These are phyloP conservation scores for Hoplodrina ambigua DNA, from an alignment of 2,888 invertebrate genomes.

Conservation along the genomic window DNA sequence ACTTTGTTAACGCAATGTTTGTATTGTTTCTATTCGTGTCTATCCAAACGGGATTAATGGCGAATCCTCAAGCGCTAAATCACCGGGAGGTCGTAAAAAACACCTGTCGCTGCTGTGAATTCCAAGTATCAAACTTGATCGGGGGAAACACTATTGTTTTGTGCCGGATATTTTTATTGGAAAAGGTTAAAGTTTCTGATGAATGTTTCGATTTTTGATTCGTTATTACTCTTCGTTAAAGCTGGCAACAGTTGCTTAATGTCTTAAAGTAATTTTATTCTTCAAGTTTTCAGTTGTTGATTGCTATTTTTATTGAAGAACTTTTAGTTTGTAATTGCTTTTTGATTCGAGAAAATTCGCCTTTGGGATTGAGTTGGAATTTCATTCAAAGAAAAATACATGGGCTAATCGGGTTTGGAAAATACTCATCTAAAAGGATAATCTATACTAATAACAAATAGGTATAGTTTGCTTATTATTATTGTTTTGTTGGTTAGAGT, in stretches of 20 bases:
- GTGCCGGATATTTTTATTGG: constrained; percentile 71
- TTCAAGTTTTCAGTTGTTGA: constrained; percentile 42
- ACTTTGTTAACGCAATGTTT: constrained; percentile 79
- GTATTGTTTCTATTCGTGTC: constrained; percentile 82
- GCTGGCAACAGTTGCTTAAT: constrained; percentile 19
- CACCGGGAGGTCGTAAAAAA: constrained; percentile 86
- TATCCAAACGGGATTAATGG: constrained; percentile 87
- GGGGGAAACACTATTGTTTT: constrained; percentile 74
- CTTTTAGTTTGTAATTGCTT: constrained; percentile 44
- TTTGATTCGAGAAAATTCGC: constrained; percentile 40
- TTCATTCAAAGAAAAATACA: constrained; percentile 15
- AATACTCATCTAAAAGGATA: neutral
- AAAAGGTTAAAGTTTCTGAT: constrained; percentile 52
- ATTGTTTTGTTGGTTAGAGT: no score
- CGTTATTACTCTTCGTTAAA: constrained; percentile 25
- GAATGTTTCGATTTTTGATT: constrained; percentile 54
- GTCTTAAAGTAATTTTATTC: constrained; percentile 40
- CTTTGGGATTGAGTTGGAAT: constrained; percentile 18
- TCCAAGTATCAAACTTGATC: constrained; percentile 82
- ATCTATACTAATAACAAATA: no score
- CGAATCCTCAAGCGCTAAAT: constrained; percentile 86
- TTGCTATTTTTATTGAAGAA: constrained; percentile 49
- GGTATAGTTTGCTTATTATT: no score
- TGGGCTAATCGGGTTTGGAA: constrained; percentile 4
- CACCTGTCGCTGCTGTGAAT: constrained; percentile 87